A percentile compares a stretch with the other conserved stretches of the same genome.
phyloP scores from a whole-genome alignment of 2,797 vertebrate genomes.

The Meda fulgida region DNA sequence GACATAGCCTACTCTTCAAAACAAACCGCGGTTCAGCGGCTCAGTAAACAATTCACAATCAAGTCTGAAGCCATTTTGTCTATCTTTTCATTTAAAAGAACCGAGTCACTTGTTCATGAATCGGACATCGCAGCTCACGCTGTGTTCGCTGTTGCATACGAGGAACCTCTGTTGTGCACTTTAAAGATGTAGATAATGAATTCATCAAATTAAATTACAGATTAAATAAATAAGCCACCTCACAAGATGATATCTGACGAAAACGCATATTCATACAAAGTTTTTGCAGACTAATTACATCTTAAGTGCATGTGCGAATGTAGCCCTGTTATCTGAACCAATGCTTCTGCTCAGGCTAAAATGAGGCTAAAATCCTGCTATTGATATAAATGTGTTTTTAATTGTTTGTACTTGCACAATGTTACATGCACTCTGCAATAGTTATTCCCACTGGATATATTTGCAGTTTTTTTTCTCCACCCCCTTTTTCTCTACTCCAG shows the following conservation, averaged over 20 bases:
- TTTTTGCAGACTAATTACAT: slow-evolving; percentile 20
- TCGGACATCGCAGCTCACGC: not conserved
- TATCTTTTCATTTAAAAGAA: not conserved
- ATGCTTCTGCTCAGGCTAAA: slow-evolving; percentile 68
- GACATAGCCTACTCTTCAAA: too few species aligned
- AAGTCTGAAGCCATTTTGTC: not conserved
- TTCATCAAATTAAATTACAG: not conserved
- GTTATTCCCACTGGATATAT: slow-evolving; percentile 69
- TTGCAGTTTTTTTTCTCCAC: slow-evolving; percentile 42
- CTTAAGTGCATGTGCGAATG: not conserved
- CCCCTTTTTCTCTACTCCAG: slow-evolving; percentile 33
- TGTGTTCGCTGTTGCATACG: not conserved
- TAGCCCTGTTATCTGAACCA: slow-evolving; percentile 22
- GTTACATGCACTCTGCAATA: slow-evolving; percentile 69
- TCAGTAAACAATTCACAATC: not conserved
- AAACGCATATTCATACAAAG: not conserved
- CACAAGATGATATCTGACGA: not conserved
- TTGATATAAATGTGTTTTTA: slow-evolving; percentile 81
- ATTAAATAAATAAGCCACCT: not conserved
- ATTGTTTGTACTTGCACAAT: slow-evolving; percentile 75
- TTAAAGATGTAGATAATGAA: slow-evolving; percentile 7
- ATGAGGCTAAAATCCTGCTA: slow-evolving; percentile 78
- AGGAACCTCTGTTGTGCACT: not conserved
- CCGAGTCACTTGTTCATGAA: not conserved
- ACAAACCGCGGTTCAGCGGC: not conserved